Evolutionary conservation across 2,113 vertebrate genomes (phyloP).

Genomic region (Oryzias woworae): DNA sequence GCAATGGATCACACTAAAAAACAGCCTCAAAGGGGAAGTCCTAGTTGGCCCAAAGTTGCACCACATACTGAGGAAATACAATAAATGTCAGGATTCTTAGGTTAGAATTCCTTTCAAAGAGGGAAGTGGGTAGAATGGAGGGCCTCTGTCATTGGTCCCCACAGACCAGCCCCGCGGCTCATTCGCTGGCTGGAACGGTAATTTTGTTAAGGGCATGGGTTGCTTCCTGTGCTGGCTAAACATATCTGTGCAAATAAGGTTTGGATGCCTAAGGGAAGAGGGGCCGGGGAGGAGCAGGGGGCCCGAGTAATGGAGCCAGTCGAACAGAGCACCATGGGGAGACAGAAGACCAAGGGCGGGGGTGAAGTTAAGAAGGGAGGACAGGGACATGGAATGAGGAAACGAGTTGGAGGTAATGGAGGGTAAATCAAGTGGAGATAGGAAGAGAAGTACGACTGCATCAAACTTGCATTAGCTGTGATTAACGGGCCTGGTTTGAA

Average conservation of each 20-base stretch:
- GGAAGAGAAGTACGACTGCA: slow-evolving; percentile 58
- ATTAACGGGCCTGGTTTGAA: slow-evolving; percentile 68
- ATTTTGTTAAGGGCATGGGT: slow-evolving; percentile 75
- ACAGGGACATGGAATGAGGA: slow-evolving; percentile 61
- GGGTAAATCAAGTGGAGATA: slow-evolving; percentile 64
- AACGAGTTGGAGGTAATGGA: slow-evolving; percentile 62
- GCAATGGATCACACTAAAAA: slow-evolving; percentile 62
- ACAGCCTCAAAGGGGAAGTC: slow-evolving; percentile 52
- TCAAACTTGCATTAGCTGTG: slow-evolving; percentile 64
- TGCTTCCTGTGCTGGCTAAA: slow-evolving; percentile 79
- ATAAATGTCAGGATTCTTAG: slow-evolving; percentile 34
- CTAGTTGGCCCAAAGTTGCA: slow-evolving; percentile 36
- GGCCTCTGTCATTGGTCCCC: slow-evolving; percentile 70
- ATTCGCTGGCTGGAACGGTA: slow-evolving; percentile 71
- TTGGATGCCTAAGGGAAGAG: slow-evolving; percentile 69
- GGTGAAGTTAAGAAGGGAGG: slow-evolving; percentile 33
- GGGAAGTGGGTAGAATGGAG: slow-evolving; percentile 58
- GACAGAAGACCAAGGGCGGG: slow-evolving; percentile 8
- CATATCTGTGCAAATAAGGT: slow-evolving; percentile 79
- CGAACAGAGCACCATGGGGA: slow-evolving; percentile 52
- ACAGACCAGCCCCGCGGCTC: slow-evolving; percentile 73
- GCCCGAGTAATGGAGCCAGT: slow-evolving; percentile 60
- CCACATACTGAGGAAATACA: slow-evolving; percentile 7
- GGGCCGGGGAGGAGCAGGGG: slow-evolving; percentile 10
- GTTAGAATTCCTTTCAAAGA: slow-evolving; percentile 31